Evolutionary conservation across 2,113 vertebrate genomes (phyloP), one percentile per base, ranked within the genome.

Genomic region (Syngnathoides biaculeatus): DNA sequence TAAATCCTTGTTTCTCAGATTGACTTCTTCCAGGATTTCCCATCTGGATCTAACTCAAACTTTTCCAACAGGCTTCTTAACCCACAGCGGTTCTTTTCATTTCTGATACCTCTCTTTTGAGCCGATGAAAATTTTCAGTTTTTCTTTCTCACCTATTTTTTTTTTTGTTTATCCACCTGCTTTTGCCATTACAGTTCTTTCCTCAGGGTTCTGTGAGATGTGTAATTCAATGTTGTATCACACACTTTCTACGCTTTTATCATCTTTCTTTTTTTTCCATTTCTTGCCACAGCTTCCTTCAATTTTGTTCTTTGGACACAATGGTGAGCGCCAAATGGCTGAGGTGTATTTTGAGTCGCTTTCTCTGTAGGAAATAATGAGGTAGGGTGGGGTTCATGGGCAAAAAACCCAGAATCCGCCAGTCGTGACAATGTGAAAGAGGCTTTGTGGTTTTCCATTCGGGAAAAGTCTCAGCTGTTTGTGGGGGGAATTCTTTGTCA

Each of bases 1-100:
- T 87, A 82, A 83, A 71, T 79, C 71, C 66, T 65, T 48, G 55
- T 45, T 59, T 68, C 64, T 67, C 58, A 69, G 65, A 73, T 75
- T 58, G 70, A 68, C 65, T 82, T 15, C 52, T 60, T 40, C 76
- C 79, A 67, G 67, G 56, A 15, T 67, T 74, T 75, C 75, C 80
- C 84, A 81, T 80, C 80, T 86, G 83, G 83, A 81, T 65, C 57
- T 63, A 58, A 75, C 73, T 84, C 55, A 70, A 71, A 71, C 69
- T 63, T 78, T 78, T 78, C 57, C 63, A 60, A 26, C 74, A 15
- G 1, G 0, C 57, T 48, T 71, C 50, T 74, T 52, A 67, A 45
- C 58, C 39, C n/a, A 43, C 0, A 69, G 42, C 14, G 67, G 22
- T 78, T 47, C 53, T 53, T 69, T 52, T 70, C 42, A 50, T 56